Base-by-base conservation (phyloP, 1,140 invertebrate genomes). In the Euwallacea similis region DNA sequence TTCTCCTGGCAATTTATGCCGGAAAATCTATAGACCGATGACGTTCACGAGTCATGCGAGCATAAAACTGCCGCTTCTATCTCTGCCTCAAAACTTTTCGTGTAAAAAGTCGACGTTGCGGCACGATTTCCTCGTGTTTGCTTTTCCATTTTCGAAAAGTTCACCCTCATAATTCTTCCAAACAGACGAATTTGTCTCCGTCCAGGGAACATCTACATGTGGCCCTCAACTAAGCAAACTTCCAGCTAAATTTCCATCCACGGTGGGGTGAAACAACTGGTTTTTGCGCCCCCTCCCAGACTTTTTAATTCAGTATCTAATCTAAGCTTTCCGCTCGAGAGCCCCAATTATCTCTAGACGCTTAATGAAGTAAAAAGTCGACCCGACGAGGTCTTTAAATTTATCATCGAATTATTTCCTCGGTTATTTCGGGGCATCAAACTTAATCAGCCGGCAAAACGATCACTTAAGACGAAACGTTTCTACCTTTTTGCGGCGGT, bases 311-410 rank as follows among this genome's bases (percentile, higher is more conserved):
- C 16, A 56, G n/a, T n/a, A 61, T 42, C 59, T 61, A 61, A 61
- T 61, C 59, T 61, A 61, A n/a, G 10, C 42, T 42, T 61, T 61
- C 42, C 59, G 59, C 59, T 61, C 42, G 59, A 43, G 11, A 11
- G 59, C 33, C 9, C 59, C 59, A 61, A 61, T 61, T 61, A 61
- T 61, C 41, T 61, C 21, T 43, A 11, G 59, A 21, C 59, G 21
- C 21, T 61, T 61, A 61, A 61, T 61, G 59, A 61, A 61, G 59
- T 43, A 61, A 61, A 61, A 61, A 61, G 59, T 61, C 59, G 59
- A 42, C 59, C 42, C 59, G 41, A 61, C 33, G 8, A 16, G n/a
- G 9, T n/a, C 55, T 58, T 16, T 42, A 43, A 43, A 61, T 61
- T 61, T 61, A 61, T 61, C 59, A 61, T 61, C 59, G 42, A 43